phyloP scores from a whole-genome alignment of 1,140 invertebrate species.

The Wasmannia auropunctata region DNA sequence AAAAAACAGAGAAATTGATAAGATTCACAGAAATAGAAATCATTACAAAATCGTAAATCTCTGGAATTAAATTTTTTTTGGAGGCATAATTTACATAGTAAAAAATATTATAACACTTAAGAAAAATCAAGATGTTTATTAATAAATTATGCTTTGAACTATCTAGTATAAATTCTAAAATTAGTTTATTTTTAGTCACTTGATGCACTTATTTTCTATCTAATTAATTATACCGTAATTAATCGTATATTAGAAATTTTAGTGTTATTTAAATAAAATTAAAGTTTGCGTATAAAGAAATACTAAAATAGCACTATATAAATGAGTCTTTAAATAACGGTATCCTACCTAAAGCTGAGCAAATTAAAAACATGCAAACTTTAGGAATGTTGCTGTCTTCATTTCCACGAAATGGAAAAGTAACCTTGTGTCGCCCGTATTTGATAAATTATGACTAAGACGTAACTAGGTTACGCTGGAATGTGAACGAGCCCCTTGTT shows the following conservation, averaged over 20 bases:
- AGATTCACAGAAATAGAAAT: neutral
- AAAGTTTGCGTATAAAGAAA: neutral
- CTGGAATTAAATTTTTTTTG: neutral
- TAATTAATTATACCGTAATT: neutral
- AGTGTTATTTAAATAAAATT: neutral
- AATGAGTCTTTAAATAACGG: neutral
- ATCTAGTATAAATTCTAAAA: neutral
- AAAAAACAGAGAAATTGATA: neutral
- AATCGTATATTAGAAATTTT: neutral
- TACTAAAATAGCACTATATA: neutral
- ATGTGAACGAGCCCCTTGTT: slow-evolving; percentile 59
- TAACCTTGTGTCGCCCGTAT: neutral
- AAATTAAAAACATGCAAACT: neutral
- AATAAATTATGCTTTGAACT: neutral
- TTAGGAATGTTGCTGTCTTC: neutral
- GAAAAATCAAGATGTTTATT: neutral
- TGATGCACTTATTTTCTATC: neutral
- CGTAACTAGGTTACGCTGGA: slow-evolving; percentile 62
- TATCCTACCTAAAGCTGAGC: neutral
- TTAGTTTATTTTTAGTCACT: neutral
- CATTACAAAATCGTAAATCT: neutral
- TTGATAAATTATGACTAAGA: slow-evolving; percentile 31
- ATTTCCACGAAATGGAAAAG: slow-evolving; percentile 2
- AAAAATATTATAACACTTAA: neutral
- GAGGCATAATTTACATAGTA: neutral